Base-by-base conservation (phyloP, 2,888 invertebrate genomes). In the Agriopis marginaria region DNA sequence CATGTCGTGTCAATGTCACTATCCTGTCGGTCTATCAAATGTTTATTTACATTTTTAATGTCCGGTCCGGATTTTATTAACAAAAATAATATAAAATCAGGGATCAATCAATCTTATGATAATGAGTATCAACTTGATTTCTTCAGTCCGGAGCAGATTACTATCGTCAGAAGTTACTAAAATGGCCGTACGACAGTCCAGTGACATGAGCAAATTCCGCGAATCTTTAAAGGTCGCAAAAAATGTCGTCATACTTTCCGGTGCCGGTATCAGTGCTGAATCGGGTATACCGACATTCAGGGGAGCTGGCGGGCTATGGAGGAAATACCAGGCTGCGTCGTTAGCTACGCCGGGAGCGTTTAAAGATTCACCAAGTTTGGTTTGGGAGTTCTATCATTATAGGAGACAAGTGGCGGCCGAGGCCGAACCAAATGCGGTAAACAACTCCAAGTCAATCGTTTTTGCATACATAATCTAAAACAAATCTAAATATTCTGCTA, bases 351-450 rank as follows among this genome's bases (percentile, higher is more conserved):
- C 96, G 39, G 93, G 94, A 79, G 97, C 97, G 0, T 98, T 98
- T 85, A 87, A 86, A 65, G 90, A 93, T 6, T 96, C 96, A 82
- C 98, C 98, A 0, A 96, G 97, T 40, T 91, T 98, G 42, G 98
- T 98, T 42, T 98, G 98, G 98, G 98, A 98, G 87, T 98, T 98
- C 90, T 98, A 98, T 85, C 97, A 98, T 82, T 97, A 98, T 82
- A 95, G 98, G 75, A 92, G 98, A 79, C 97, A 97, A 88, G 92
- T 97, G n/a, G 97, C 97, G 53, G 95, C 95, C 50, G 95, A 96
- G 66, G 96, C 96, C 50, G 80, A 95, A 71, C 97, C 97, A 11
- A 97, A 97, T 86, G 94, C 95, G 82, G 97, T 97, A 92, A 85
- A 66, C 70, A 66, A 12, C 42, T 54, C 12, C 17, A n/a, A 5